Base-by-base conservation (phyloP, 1,140 invertebrate species). In the Drosophila parvula region DNA sequence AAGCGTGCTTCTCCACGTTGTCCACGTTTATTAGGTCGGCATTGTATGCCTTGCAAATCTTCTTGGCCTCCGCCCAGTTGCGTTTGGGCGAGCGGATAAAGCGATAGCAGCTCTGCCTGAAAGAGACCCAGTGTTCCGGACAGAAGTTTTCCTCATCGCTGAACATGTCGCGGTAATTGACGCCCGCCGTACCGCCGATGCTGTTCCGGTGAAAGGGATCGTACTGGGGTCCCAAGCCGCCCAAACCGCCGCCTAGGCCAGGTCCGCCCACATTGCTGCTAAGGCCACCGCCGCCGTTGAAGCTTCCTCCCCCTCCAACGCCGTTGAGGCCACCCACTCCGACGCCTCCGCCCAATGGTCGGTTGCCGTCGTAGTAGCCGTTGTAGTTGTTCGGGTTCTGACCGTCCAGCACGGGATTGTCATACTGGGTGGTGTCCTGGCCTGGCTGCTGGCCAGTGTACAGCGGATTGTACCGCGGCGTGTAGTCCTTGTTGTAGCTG, bases 51-150 rank as follows among this genome's bases (percentile, higher is more conserved):
- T 96, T 94, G 92, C 97, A 98, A 67, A 96, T 96, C 84, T 94
- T 94, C 74, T 95, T 94, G 5, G 97, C 97, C 81, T 97, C 96
- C 63, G 95, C 95, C 81, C 96, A 94, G 28, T 94, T 94, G 61
- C 95, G 95, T 51, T 95, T 93, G 2, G 97, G 97, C 28, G 96
- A 97, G 79, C 97, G 96, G 4, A 97, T 96, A 88, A 98, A 98
- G 47, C 96, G 94, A 91, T 97, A 98, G 92, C 97, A 98, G 0
- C 95, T 95, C 50, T 95, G 94, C 71, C 95, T 94, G 86, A 94
- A 97, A 14, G 93, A 94, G 28, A 95, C 92, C 97, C 97, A 98
- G 91, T 97, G 94, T 53, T 95, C 95, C 1, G 97, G 97, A 92
- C 97, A 98, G 34, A 85, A 91, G 69, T 90, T 91, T 5, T 91